Conservation (phyloP, 2,113 vertebrate species). For the Eonycteris spelaea region DNA sequence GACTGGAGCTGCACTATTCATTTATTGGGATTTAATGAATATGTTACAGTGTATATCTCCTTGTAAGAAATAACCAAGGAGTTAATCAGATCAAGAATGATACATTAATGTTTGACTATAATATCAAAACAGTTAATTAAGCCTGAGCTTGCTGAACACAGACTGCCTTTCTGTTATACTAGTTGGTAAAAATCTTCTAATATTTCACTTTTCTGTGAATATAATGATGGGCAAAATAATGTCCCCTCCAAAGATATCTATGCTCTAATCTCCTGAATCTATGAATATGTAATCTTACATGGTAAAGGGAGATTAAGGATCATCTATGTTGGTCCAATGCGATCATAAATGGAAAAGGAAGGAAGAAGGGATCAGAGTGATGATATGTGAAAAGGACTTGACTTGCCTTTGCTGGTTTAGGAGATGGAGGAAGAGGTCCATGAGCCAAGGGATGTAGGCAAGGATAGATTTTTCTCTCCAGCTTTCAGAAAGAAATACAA, state of each 20-base stretch:
- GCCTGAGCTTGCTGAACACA: not conserved
- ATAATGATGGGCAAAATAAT: not conserved
- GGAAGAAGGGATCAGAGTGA: not conserved
- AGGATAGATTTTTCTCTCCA: not conserved
- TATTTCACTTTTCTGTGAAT: not conserved
- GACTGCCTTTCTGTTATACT: not conserved
- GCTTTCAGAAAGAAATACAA: not conserved
- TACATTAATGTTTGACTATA: not conserved
- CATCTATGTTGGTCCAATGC: not conserved
- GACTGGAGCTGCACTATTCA: not conserved
- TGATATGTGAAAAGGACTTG: not conserved
- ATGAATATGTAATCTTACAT: not conserved
- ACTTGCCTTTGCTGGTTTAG: not conserved
- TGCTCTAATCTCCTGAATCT: not conserved
- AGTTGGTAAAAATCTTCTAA: not conserved
- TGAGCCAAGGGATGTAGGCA: not conserved
- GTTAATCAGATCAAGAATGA: not conserved
- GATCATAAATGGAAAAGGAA: not conserved
- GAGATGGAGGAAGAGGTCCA: not conserved
- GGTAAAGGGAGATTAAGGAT: not conserved
- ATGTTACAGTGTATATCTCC: not conserved
- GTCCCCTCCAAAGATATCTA: not conserved
- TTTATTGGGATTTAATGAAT: not conserved
- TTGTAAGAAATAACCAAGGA: not conserved
- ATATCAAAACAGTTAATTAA: constrained; percentile 8